These are phyloP conservation scores for Oedothorax gibbosus DNA, from an alignment of 1,140 invertebrate species.

Conservation along the genomic window DNA sequence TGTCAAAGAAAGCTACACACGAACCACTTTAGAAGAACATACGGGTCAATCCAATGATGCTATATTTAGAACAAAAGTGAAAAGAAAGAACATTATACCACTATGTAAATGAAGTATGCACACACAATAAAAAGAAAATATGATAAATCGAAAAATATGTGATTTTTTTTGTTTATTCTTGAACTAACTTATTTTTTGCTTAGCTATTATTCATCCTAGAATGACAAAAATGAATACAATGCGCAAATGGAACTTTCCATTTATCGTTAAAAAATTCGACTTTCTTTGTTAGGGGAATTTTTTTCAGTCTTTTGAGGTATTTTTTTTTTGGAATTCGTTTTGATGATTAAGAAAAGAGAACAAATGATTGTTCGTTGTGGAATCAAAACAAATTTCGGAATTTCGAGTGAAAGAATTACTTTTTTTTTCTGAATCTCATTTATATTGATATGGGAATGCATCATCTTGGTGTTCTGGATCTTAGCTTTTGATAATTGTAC, in stretches of 20 bases:
- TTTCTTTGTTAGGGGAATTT: neutral
- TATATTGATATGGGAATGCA: constrained; percentile 22
- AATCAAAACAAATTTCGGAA: constrained; percentile 9
- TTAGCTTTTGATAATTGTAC: neutral
- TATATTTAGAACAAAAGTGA: constrained; percentile 29
- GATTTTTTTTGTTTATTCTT: constrained; percentile 19
- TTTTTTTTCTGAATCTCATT: neutral
- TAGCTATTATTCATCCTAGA: constrained; percentile 22
- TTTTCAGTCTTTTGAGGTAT: neutral
- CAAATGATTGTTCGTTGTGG: constrained; percentile 20
- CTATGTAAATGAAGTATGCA: constrained; percentile 26
- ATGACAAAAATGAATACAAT: constrained; percentile 17
- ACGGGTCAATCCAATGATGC: neutral
- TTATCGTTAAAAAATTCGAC: neutral
- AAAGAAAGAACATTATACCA: constrained; percentile 15
- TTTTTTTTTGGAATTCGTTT: constrained; percentile 21
- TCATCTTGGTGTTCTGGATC: neutral
- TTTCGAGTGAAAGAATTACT: neutral
- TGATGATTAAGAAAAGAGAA: constrained; percentile 22
- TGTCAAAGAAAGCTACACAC: neutral
- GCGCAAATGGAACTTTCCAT: neutral
- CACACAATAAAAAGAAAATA: neutral
- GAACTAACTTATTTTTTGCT: neutral
- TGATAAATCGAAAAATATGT: neutral
- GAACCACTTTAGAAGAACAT: constrained; percentile 7